Percentiles rank a stretch among this genome's conserved stretches.
Conservation (phyloP, 2,113 vertebrate genomes). For the Emberiza fucata region DNA sequence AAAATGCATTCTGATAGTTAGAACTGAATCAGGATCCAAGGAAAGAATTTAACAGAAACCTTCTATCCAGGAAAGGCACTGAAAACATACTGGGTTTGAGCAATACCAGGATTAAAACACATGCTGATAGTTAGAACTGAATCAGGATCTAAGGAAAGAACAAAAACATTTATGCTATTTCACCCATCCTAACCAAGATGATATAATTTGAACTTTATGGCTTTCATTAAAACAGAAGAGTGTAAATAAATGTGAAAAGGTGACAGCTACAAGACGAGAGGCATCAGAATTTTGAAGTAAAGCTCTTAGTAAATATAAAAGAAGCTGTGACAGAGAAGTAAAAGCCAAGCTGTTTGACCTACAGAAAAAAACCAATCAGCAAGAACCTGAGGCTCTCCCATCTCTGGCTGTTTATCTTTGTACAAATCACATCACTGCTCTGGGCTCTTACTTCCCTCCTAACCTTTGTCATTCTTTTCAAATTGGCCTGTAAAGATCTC, state of each 20-base stretch:
- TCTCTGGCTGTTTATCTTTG: background rate
- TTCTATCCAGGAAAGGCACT: background rate
- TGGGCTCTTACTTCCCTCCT: background rate
- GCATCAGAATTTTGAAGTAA: background rate
- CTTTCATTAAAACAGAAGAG: background rate
- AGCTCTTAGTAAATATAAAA: background rate
- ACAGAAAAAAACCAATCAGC: background rate
- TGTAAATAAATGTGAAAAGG: background rate
- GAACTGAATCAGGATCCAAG: background rate
- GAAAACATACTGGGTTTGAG: background rate
- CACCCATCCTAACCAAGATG: background rate
- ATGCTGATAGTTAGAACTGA: background rate
- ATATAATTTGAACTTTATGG: background rate
- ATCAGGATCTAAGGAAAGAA: background rate
- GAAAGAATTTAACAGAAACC: background rate
- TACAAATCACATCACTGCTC: background rate
- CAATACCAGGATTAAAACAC: background rate
- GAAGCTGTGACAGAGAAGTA: background rate
- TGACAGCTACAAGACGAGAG: background rate
- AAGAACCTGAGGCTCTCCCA: background rate
- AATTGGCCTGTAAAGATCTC: background rate
- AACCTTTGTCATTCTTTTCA: background rate
- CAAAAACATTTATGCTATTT: background rate
- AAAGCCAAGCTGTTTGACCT: background rate
- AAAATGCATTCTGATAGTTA: background rate